Evolutionary conservation across 2,888 invertebrate genomes (phyloP).

Genomic region (Oscheius sp.): DNA sequence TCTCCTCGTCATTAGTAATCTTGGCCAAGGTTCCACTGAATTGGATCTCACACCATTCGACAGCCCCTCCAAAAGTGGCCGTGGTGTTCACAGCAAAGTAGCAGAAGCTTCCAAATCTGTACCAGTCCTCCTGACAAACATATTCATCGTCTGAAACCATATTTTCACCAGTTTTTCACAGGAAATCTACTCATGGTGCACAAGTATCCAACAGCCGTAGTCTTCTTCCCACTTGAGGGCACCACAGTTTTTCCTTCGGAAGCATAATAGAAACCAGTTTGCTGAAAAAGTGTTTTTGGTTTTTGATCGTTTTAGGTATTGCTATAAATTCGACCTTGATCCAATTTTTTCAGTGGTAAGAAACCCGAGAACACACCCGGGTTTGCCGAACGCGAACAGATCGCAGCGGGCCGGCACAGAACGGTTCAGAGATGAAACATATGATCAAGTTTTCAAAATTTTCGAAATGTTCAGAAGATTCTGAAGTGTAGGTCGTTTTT

Average conservation of each 20-base stretch:
- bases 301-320: too few species aligned
- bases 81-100: neutral
- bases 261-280: constrained; percentile 27
- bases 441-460: too few species aligned
- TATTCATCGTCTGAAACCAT: constrained; percentile 18
- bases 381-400: too few species aligned
- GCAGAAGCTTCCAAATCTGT: constrained; percentile 18
- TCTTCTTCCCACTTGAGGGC: constrained; percentile 25
- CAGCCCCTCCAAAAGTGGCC: neutral
- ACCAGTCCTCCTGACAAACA: constrained; percentile 18
- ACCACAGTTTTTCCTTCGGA: constrained; percentile 7
- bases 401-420: too few species aligned
- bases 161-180: neutral
- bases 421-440: too few species aligned
- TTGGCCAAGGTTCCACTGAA: constrained; percentile 3
- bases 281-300: constrained; percentile 5
- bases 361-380: too few species aligned
- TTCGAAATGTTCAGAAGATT: too few species aligned
- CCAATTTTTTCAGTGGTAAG: too few species aligned
- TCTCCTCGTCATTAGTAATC: constrained; percentile 29
- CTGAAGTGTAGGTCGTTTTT: too few species aligned
- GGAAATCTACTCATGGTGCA: constrained; percentile 17
- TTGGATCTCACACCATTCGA: neutral
- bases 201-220: neutral
- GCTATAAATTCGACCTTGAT: too few species aligned